Base-by-base conservation (phyloP, 2,888 invertebrate genomes). In the Hipparchia sbordonii region DNA sequence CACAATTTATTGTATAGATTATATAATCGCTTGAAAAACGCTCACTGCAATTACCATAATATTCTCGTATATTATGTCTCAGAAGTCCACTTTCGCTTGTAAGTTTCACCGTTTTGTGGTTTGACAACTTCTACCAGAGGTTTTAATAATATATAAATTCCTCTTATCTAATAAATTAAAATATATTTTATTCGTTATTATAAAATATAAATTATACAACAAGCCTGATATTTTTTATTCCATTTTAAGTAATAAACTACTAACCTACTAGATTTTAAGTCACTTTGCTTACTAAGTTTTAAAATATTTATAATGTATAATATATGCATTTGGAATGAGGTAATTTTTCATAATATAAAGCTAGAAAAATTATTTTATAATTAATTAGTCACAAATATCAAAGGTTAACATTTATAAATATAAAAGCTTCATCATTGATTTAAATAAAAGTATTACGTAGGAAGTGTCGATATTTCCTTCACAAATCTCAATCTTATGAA, bases 41-140 rank as follows among this genome's bases (percentile, higher is more conserved):
- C 77, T 78, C 73, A 75, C 76, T 63, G 12, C 59, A 78, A 85
- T 87, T 87, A 86, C 85, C 87, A 89, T 87, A 86, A 85, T 82
- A 72, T 68, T 82, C 82, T 81, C 81, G 81, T 82, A 82, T 82
- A 82, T 83, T 48, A 69, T 52, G 69, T 69, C 79, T 79, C 79
- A 80, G 78, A 78, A 80, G 79, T 81, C 82, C 80, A 90, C 91
- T 91, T 92, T 91, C 91, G 84, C 90, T 68, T 61, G 52, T 51
- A 46, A 67, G 71, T 75, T 75, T 75, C 75, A 73, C 73, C 69
- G 56, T 73, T 69, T 73, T 71, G 71, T 75, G 56, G 73, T 73
- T 73, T 71, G 71, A 71, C 75, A 69, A 71, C 71, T 71, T 73
- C 70, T 63, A 61, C 45, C 10, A 6, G 23, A 48, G 46, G 56